Base-by-base conservation (phyloP, 2,888 invertebrate genomes). In the Ophion costatus region DNA sequence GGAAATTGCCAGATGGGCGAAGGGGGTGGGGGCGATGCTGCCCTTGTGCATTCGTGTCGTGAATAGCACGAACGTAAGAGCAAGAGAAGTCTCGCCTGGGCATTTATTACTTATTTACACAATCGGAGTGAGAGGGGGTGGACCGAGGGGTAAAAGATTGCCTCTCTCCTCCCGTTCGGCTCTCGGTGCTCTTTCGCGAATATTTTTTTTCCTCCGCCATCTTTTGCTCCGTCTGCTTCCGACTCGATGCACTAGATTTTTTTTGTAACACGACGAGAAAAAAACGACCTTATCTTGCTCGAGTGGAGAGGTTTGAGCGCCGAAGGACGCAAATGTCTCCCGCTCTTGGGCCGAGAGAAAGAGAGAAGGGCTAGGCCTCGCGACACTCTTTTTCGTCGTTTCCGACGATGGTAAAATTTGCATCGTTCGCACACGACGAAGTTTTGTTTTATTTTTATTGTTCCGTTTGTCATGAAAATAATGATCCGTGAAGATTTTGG, bases 101-200 rank as follows among this genome's bases (percentile, higher is more conserved):
- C 76, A 75, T 71, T 11, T 70, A 67, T 71, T 82, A 82, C 63
- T 82, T 85, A 85, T 85, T 80, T 85, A 82, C 85, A 85, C 67
- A 80, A 74, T 80, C 51, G 51, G 51, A 5, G 38, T 2, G 17
- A 14, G 45, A 3, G 45, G 14, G 51, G 17, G 51, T 0, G 51
- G 51, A 29, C 59, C 51, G 73, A 73, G 45, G 70, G 66, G 64
- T 38, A n/a, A 71, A 82, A 51, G 71, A 73, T 82, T 76, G 79
- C 81, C 74, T 56, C 67, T 45, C 74, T 74, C 14, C 14, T 70
- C 78, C 70, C 78, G 29, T 74, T 79, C 63, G 70, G 79, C 70
- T 78, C 56, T 20, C 29, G 57, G 51, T 59, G n/a, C 20, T 20
- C 33, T n/a, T 24, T 20, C n/a, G 17, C n/a, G 29, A 59, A n/a